Base-by-base conservation (phyloP, 2,113 vertebrate genomes). In the Ahaetulla prasina region DNA sequence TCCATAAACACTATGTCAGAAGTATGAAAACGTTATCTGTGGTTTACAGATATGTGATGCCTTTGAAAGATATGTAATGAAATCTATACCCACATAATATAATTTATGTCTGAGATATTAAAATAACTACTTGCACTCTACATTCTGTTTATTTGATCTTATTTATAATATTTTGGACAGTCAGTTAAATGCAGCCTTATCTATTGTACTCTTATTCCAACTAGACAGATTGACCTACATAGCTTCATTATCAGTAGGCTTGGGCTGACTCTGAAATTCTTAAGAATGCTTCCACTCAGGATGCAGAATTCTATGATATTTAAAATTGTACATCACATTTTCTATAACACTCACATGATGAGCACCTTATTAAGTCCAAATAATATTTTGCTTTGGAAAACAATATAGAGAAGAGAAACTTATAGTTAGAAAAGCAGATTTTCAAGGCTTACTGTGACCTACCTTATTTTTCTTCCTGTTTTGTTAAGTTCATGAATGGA, bases 401-500 rank as follows among this genome's bases (percentile, higher is more conserved):
- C 87, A 91, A 89, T 18, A 16, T 8, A 35, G 22, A 74, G n/a
- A 74, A 35, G 3, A 53, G 74, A 89, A 93, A 55, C 22, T 88
- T 91, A 47, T 93, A 86, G 35, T 68, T 91, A 91, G 91, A 93
- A 92, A 93, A 45, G 20, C 90, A 49, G 91, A 80, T 60, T 89
- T 94, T 91, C 88, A 93, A 63, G 88, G 89, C 92, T 94, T 93
- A 92, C 1, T 30, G 57, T 87, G 90, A 95, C 53, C 93, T 95
- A 94, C 25, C 85, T n/a, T 43, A 80, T 22, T 43, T 80, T 80
- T 80, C 74, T 80, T 80, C 43, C 35, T 80, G 35, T 43, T 80
- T 80, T 43, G 74, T 22, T 80, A 80, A 91, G 86, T 88, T 95
- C 95, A 87, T 90, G 84, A 95, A 92, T 27, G 85, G 84, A 85